Evolutionary conservation across 2,888 invertebrate species (phyloP), one percentile per base, ranked within the genome.

Genomic region (Phalangium opilio): DNA sequence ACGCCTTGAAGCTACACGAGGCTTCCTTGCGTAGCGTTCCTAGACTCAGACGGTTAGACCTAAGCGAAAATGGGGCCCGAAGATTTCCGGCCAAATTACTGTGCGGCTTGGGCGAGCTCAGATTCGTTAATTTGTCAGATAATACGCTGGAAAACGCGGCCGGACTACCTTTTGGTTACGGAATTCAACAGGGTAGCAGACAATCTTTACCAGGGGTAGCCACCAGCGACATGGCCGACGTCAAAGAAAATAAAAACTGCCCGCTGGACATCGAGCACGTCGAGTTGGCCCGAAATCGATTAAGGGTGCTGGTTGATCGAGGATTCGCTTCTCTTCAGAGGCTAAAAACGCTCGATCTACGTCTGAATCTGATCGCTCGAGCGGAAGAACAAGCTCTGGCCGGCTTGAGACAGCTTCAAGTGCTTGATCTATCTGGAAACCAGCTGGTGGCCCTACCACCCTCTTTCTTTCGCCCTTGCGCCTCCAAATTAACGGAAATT

Each of bases 281-380:
- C 44, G 59, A 60, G 48, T 47, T 60, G 42, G 49, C 56, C 4
- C 42, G 75, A 62, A 84, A 85, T 64, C 76, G 81, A 64, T 70
- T 85, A 57, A 81, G 81, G 67, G 82, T 83, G 55, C 74, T 83
- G 7, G 80, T 81, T 55, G 77, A 81, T 60, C 72, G 83, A 44
- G 78, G 78, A 45, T 70, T 84, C 58, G 77, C 77, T 53, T 76
- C 80, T 47, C 67, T 89, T 53, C 83, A 81, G 63, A 82, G 84
- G 62, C 71, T 89, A 48, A 85, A 86, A 72, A 84, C 83, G 54
- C 72, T 89, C 48, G 82, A 84, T 65, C 71, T 89, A 59, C 77
- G 81, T 60, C 85, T 85, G 64, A 89, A 89, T 64, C 81, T 83
- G 8, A 83, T 89, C 60, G 81, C 51, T 7, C 43, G 58, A 27